Evolutionary conservation across 35 echinoderm and acorn worm genomes (phyloP).

Genomic region (Ptychodera flava): DNA sequence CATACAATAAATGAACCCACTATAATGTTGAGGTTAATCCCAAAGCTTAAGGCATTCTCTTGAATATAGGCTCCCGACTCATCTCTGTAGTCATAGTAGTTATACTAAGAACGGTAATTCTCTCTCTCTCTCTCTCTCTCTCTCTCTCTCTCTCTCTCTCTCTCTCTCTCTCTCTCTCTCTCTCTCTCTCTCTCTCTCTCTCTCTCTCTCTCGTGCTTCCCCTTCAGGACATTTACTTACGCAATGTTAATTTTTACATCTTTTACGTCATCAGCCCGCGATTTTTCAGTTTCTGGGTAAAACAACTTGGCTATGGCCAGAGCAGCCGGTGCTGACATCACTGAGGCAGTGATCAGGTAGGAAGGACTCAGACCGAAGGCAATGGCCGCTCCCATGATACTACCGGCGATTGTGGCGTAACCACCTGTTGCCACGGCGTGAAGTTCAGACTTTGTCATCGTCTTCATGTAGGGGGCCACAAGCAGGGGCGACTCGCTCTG

Average conservation of each 20-base stretch:
- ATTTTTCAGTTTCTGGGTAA: constrained; percentile 53
- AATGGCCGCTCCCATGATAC: constrained; percentile 49
- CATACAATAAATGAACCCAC: no score
- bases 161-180: no score
- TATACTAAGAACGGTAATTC: not conserved
- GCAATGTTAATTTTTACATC: not conserved
- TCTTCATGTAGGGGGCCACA: constrained; percentile 41
- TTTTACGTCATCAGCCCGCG: not conserved
- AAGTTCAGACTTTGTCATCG: constrained; percentile 56
- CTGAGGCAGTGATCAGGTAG: constrained; percentile 52
- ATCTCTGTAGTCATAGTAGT: no score
- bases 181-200: not conserved
- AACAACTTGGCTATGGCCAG: constrained; percentile 61
- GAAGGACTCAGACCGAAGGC: constrained; percentile 42
- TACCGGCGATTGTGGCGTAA: constrained; percentile 51
- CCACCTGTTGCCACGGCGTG: constrained; percentile 60
- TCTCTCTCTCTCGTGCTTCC: no score
- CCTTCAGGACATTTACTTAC: not conserved
- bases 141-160: not conserved
- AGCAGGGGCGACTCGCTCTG: constrained; percentile 52
- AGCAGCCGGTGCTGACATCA: constrained; percentile 62
- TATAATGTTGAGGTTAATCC: no score
- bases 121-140: not conserved
- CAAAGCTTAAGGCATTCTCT: no score
- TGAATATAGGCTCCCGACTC: no score